These are phyloP conservation scores for Phyllotreta striolata DNA, from an alignment of 2,888 invertebrate species.

Conservation along the genomic window DNA sequence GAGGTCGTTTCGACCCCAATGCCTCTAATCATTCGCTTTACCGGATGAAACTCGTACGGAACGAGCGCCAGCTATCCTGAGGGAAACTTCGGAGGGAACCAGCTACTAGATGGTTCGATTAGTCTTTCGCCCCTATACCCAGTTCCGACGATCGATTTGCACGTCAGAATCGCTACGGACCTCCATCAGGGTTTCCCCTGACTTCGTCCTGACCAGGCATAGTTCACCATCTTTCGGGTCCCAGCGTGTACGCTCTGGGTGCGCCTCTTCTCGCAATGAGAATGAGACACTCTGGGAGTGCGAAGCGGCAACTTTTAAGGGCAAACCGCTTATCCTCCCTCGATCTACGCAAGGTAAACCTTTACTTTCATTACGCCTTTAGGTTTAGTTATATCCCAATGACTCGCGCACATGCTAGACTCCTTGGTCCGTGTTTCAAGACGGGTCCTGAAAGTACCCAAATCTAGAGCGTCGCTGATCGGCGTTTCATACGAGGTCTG, in stretches of 20 bases:
- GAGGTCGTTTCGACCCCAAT: too few relatives aligned
- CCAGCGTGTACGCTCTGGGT: constrained; percentile 5
- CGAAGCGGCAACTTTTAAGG: constrained; percentile 52
- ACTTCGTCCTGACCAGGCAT: too few relatives aligned
- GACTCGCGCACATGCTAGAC: constrained; percentile 75
- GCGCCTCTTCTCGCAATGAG: constrained; percentile 41
- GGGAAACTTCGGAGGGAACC: constrained; percentile 16
- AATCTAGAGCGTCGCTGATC: constrained; percentile 57
- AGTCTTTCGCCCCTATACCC: constrained; percentile 76
- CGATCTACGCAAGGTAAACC: constrained; percentile 56
- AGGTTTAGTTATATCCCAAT: too few relatives aligned
- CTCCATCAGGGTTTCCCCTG: too few relatives aligned
- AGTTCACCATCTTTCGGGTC: too few relatives aligned
- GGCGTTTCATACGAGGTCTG: constrained; percentile 45
- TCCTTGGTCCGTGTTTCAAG: constrained; percentile 82
- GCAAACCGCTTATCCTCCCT: constrained; percentile 61
- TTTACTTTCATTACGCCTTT: constrained; percentile 77
- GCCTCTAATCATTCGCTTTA: too few relatives aligned
- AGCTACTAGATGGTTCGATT: constrained; percentile 70
- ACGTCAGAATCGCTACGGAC: constrained; percentile 78
- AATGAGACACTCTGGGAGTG: constrained; percentile 65
- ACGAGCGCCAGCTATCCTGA: too few relatives aligned
- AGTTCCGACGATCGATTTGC: constrained; percentile 76
- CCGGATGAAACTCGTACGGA: too few relatives aligned
- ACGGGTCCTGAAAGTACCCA: constrained; percentile 68